Conservation (phyloP, 2,797 vertebrate species). For the Okamejei kenojei region DNA sequence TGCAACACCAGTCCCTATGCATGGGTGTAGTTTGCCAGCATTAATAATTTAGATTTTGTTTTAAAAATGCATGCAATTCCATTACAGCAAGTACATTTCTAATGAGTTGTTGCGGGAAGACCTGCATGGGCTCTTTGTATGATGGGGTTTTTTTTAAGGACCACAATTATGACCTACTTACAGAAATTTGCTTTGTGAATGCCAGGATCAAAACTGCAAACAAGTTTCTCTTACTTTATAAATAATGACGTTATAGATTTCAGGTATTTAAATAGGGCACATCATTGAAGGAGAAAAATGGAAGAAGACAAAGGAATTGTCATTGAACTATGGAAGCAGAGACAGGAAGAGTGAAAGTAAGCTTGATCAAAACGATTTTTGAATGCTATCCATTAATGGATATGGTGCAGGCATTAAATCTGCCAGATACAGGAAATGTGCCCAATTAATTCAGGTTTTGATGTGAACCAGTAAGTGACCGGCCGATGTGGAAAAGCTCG, state of each 20-base stretch:
- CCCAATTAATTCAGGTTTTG: not conserved
- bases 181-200: not conserved
- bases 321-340: not conserved
- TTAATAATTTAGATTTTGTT: constrained; percentile 12
- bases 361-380: not conserved
- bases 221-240: not conserved
- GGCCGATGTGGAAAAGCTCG: not conserved
- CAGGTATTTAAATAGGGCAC: too few species aligned
- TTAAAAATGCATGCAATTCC: constrained; percentile 26
- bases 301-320: not conserved
- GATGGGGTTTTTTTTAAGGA: not conserved
- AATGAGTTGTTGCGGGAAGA: not conserved
- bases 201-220: not conserved
- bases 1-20: not conserved
- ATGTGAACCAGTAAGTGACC: not conserved
- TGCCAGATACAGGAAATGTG: not conserved
- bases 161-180: constrained; percentile 23
- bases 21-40: not conserved
- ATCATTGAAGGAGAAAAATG: not conserved
- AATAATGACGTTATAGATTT: not conserved
- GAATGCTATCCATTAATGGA: not conserved
- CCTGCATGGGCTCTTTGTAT: not conserved
- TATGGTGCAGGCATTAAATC: not conserved
- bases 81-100: constrained; percentile 33
- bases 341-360: not conserved